Conservation (phyloP, 2,797 vertebrate species). For the Sebastes cheni region DNA sequence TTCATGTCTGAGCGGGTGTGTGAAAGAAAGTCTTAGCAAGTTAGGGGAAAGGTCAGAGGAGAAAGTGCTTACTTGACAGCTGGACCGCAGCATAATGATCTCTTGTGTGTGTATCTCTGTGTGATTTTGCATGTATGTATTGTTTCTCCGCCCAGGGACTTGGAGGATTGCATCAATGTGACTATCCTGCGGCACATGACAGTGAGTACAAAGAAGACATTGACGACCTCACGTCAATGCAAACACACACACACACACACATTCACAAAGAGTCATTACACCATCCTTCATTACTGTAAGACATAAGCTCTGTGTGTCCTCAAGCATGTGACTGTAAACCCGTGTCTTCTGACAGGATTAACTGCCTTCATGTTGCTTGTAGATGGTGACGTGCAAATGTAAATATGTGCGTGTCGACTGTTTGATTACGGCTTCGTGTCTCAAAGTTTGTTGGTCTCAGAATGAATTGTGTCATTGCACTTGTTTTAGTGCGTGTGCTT, state of each 20-base stretch:
- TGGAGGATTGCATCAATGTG: slow-evolving; percentile 88
- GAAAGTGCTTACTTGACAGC: slow-evolving; percentile 55
- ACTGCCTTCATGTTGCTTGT: neutral
- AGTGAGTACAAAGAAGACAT: slow-evolving; percentile 75
- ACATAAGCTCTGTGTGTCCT: slow-evolving; percentile 32
- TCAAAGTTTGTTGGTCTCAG: neutral
- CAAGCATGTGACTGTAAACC: slow-evolving; percentile 43
- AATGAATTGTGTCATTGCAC: neutral
- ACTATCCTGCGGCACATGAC: slow-evolving; percentile 90
- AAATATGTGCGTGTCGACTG: neutral
- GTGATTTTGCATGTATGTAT: slow-evolving; percentile 2
- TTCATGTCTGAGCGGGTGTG: slow-evolving; percentile 1
- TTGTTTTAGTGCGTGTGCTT: neutral
- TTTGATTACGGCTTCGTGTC: neutral
- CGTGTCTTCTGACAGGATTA: slow-evolving; percentile 30
- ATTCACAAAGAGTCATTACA: neutral
- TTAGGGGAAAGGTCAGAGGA: slow-evolving; percentile 51
- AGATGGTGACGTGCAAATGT: neutral
- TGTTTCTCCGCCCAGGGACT: slow-evolving; percentile 82
- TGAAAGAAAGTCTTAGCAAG: slow-evolving; percentile 36
- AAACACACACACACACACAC: slow-evolving; percentile 1
- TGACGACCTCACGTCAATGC: slow-evolving; percentile 20
- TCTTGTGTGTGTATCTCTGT: slow-evolving; percentile 1
- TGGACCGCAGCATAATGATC: slow-evolving; percentile 43
- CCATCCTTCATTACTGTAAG: slow-evolving; percentile 14